Base-by-base conservation (phyloP, 2,888 invertebrate species). In the Morinoia aosen region DNA sequence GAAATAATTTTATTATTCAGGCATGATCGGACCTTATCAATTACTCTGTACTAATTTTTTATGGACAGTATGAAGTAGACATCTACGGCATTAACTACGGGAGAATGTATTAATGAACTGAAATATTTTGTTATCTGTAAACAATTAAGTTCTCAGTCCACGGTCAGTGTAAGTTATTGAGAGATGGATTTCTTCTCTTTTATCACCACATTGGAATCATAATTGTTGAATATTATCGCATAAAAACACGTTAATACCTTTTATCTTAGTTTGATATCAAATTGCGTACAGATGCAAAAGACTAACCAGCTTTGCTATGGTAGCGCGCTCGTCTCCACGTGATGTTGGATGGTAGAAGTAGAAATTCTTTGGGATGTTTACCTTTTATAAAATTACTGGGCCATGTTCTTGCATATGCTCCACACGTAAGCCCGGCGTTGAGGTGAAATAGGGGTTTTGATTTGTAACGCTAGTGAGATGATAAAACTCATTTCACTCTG, bases 401-500 rank as follows among this genome's bases (percentile, higher is more conserved):
- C 33, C 33, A 19, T 25, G 61, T 25, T 25, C 33, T 25, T 76
- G 76, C 33, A 76, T 76, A 33, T 76, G 16, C 33, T 76, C 33
- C 76, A 10, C 90, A 40, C 39, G 88, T 90, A 8, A 39, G 48
- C 40, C 40, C 90, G 8, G 39, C 48, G n/a, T 40, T 40, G 39
- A 40, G 14, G 40, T 19, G 40, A 48, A 39, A 8, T 11, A 40
- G 48, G 64, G 11, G 90, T 90, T 90, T 90, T 90, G 39, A 90
- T 90, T 90, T 90, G 48, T 39, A 90, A 16, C 39, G 4, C 40
- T 39, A 12, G 90, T 90, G 90, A 90, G 48, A 90, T 88, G 88
- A 88, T 90, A 90, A 90, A 90, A 90, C 90, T 90, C 90, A 40
- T 90, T 0, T 90, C 90, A 40, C 48, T 90, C 40, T 39, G 90